Evolutionary conservation across 1,140 invertebrate genomes (phyloP).

Genomic region (Ephestia elutella): DNA sequence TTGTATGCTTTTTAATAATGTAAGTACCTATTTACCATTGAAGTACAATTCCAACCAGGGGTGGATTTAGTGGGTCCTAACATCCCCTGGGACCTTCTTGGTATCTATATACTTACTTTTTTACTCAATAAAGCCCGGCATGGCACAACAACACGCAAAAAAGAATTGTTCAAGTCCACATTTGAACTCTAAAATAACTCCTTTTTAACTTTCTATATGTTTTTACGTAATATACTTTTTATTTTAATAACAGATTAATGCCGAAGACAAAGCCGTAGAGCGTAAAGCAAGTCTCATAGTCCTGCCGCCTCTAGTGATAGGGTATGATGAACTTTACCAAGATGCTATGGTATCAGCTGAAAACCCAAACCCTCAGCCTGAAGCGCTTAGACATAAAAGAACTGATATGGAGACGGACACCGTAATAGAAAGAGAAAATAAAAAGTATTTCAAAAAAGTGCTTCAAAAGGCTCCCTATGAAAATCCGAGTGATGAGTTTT

Average conservation of each 20-base stretch:
- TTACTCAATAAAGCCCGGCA: too few relatives aligned
- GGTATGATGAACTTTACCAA: conserved; percentile 55
- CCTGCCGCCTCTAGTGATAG: conserved; percentile 49
- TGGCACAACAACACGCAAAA: too few relatives aligned
- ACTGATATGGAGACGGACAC: not conserved
- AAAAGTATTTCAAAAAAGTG: not conserved
- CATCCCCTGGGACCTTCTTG: too few relatives aligned
- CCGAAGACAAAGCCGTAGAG: conserved; percentile 13
- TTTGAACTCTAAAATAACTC: too few relatives aligned
- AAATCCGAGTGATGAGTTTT: not conserved
- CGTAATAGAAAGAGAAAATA: not conserved
- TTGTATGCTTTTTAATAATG: not conserved
- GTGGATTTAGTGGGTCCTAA: too few relatives aligned
- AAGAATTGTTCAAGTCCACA: too few relatives aligned
- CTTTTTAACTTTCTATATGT: too few relatives aligned
- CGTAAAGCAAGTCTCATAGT: conserved; percentile 47
- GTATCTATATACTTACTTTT: too few relatives aligned
- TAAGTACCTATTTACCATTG: too few relatives aligned
- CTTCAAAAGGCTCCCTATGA: not conserved
- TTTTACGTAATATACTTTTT: not conserved
- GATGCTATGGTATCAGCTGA: conserved; percentile 10
- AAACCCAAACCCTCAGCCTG: not conserved
- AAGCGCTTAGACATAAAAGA: not conserved
- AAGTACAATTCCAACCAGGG: too few relatives aligned
- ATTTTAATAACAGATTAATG: not conserved